Percentiles rank a stretch among this genome's conserved stretches.
phyloP scores from a whole-genome alignment of 2,113 vertebrate genomes.

The Cynocephalus volans region DNA sequence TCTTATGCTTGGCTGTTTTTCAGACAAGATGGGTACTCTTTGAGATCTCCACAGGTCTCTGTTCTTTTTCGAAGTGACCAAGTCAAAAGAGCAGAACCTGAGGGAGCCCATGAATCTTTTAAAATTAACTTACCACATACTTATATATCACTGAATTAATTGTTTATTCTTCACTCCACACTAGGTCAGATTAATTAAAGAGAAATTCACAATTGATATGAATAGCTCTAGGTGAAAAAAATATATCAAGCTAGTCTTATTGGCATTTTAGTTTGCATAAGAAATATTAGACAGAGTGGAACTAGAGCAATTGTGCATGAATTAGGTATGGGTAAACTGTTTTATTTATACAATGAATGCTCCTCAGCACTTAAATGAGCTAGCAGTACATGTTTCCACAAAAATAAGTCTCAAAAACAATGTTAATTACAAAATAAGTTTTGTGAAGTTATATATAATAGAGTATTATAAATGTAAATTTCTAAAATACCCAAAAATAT shows the following conservation, averaged over 20 bases:
- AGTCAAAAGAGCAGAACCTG: neutral
- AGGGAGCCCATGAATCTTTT: neutral
- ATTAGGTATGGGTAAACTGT: neutral
- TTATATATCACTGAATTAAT: neutral
- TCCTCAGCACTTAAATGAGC: slow-evolving; percentile 25
- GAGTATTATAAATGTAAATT: slow-evolving; percentile 2
- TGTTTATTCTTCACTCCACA: slow-evolving; percentile 30
- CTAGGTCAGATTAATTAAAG: slow-evolving; percentile 14
- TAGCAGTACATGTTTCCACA: neutral
- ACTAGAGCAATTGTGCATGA: neutral
- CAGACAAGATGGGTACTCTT: neutral
- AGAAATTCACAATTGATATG: slow-evolving; percentile 24
- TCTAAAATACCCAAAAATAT: neutral
- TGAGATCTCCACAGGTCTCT: neutral
- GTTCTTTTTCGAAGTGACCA: neutral
- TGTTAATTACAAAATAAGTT: slow-evolving; percentile 46
- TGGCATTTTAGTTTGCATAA: slow-evolving; percentile 32
- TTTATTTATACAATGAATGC: neutral
- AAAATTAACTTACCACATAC: neutral
- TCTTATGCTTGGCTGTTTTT: slow-evolving; percentile 2
- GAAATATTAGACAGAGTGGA: neutral
- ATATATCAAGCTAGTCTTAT: neutral
- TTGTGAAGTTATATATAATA: neutral
- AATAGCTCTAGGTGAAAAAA: slow-evolving; percentile 8
- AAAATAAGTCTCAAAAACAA: slow-evolving; percentile 37